A percentile compares a stretch with the other conserved stretches of the same genome.
phyloP scores from a whole-genome alignment of 2,888 invertebrate genomes.

The Tetramorium bicarinatum region DNA sequence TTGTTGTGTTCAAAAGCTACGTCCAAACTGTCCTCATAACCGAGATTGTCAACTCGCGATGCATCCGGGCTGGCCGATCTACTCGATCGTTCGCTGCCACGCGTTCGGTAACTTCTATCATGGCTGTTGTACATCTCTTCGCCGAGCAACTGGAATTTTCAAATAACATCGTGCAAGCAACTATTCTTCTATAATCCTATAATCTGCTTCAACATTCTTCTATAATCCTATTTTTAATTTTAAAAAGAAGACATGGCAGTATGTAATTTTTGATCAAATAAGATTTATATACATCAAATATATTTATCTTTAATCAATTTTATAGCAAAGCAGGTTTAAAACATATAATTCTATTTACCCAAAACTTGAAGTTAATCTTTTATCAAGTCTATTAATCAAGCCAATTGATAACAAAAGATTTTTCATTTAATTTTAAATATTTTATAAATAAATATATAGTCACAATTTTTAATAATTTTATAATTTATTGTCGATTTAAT shows the following conservation, averaged over 20 bases:
- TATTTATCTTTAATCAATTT: background rate
- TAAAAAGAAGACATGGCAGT: background rate
- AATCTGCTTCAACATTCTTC: no score
- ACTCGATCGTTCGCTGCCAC: conserved; percentile 79
- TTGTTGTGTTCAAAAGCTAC: conserved; percentile 85
- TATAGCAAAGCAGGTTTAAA: background rate
- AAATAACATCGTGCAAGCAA: background rate
- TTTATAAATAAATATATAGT: background rate
- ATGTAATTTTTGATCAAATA: background rate
- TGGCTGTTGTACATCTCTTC: conserved; percentile 83
- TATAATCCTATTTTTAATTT: background rate
- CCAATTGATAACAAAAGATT: background rate
- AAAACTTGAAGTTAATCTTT: background rate
- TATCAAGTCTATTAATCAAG: no score
- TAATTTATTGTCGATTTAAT: background rate
- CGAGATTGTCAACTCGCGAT: conserved; percentile 80
- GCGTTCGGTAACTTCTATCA: conserved; percentile 79
- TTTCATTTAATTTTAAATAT: background rate
- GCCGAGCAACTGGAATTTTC: conserved; percentile 81
- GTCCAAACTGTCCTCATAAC: conserved; percentile 85
- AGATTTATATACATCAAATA: background rate
- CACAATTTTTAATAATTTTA: background rate
- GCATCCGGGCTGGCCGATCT: conserved; percentile 81
- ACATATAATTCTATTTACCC: background rate
- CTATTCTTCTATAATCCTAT: background rate